Evolutionary conservation across 2,797 vertebrate genomes (phyloP), one percentile per base, ranked within the genome.

Genomic region (Danio jaintianensis): DNA sequence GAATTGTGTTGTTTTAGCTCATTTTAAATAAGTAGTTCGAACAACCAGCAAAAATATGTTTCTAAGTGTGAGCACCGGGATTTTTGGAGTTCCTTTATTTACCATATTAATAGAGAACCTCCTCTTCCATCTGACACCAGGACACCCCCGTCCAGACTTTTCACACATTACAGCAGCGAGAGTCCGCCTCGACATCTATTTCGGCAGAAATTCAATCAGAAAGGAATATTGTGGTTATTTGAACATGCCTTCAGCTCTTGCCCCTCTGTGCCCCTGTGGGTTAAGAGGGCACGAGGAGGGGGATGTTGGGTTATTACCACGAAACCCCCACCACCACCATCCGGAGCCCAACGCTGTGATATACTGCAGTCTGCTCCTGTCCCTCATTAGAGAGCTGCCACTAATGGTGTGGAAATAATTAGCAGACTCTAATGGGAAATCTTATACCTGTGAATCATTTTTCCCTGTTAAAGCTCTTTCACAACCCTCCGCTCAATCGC

Each of bases 351-450:
- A 77, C 86, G 43, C 86, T 72, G 87, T 93, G 93, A 94, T 93
- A 86, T 93, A 94, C 89, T 91, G 89, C 89, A 88, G 89, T 82
- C 89, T 90, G 89, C 88, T 92, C 91, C 89, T 89, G 91, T 93
- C 92, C 92, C 93, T 94, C 93, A 94, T 94, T 94, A 93, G 92
- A 94, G 93, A 94, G 91, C 93, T 90, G 93, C 89, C 91, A 90
- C 93, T 94, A 95, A 95, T 95, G 94, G 93, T 91, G 92, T 94
- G 93, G 93, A 94, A 95, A 94, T 93, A 94, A 94, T 94, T 94
- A 95, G 93, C 91, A 92, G 78, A 84, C 89, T 92, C 91, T 94
- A 94, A 94, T 94, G 93, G 93, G 91, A 91, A 81, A 88, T 92
- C 89, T 92, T 90, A 90, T 93, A 94, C 93, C 94, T 95, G 94